phyloP scores from a whole-genome alignment of 2,113 vertebrate species.

The Genyomyrus donnyi region DNA sequence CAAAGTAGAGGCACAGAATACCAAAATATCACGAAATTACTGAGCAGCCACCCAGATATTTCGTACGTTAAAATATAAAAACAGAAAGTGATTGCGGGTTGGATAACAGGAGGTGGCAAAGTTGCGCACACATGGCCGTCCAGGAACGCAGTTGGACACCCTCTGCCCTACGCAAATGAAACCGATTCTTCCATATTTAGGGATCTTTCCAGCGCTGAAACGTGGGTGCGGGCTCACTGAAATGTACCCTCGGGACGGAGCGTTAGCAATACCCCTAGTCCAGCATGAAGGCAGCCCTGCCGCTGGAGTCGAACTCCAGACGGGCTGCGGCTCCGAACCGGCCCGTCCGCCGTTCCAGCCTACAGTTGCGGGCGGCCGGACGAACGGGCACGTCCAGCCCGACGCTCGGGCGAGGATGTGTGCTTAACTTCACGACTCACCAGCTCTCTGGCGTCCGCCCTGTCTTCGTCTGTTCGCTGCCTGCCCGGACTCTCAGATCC shows the following conservation, averaged over 20 bases:
- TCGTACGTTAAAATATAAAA: not conserved
- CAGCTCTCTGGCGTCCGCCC: slow-evolving; percentile 43
- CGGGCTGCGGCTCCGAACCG: not conserved
- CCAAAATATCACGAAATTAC: not conserved
- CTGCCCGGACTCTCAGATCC: not conserved
- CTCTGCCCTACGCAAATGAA: not conserved
- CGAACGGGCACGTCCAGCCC: not conserved
- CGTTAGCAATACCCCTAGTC: not conserved
- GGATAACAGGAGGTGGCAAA: not conserved
- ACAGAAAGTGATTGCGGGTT: not conserved
- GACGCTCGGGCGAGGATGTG: slow-evolving; percentile 5
- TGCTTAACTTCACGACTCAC: slow-evolving; percentile 54
- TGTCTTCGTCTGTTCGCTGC: not conserved
- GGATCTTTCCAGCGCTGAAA: not conserved
- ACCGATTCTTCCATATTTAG: not conserved
- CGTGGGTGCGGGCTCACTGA: not conserved
- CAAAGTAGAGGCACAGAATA: not conserved
- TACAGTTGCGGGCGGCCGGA: not conserved
- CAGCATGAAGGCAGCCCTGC: not conserved
- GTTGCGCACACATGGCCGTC: not conserved
- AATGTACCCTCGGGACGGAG: not conserved
- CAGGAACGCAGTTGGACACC: not conserved
- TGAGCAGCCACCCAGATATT: not conserved
- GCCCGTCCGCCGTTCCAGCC: not conserved
- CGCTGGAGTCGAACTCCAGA: not conserved